These are phyloP conservation scores for Pristionchus entomophagus DNA, from an alignment of 2,888 invertebrate genomes.

Conservation along the genomic window DNA sequence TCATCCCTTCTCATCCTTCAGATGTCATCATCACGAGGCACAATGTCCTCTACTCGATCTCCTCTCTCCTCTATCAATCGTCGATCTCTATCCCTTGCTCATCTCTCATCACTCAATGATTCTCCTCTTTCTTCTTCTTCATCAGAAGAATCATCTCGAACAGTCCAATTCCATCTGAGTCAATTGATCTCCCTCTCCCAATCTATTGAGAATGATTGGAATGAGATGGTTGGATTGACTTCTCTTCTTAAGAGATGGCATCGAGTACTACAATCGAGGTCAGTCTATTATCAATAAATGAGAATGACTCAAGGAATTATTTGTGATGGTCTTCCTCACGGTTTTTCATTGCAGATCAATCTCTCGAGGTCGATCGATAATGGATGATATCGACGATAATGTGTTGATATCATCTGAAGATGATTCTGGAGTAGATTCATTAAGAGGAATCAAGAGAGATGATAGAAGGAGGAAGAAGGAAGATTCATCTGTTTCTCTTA, in stretches of 20 bases:
- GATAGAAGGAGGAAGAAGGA: constrained; percentile 25
- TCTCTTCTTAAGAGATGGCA: constrained; percentile 30
- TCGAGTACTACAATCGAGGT: not conserved
- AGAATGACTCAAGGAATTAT: not conserved
- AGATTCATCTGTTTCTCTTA: not conserved
- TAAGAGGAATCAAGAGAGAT: constrained; percentile 53
- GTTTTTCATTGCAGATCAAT: not conserved
- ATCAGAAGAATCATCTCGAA: not conserved
- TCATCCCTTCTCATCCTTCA: constrained; percentile 49
- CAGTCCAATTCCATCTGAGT: constrained; percentile 8
- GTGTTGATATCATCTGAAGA: constrained; percentile 68
- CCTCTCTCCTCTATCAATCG: constrained; percentile 28
- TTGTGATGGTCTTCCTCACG: not conserved
- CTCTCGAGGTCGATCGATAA: not conserved
- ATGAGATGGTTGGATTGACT: not conserved
- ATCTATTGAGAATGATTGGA: not conserved
- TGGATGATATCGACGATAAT: constrained; percentile 71
- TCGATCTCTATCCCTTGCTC: constrained; percentile 39
- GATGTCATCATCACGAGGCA: constrained; percentile 41
- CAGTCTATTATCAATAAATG: not conserved
- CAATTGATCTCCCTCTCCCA: constrained; percentile 33
- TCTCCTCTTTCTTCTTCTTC: constrained; percentile 19
- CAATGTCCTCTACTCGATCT: constrained; percentile 24
- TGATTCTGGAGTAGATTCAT: constrained; percentile 73
- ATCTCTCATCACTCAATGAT: constrained; percentile 29